Conservation (phyloP, 2,888 invertebrate species). For the Sepioteuthis lessoniana region DNA sequence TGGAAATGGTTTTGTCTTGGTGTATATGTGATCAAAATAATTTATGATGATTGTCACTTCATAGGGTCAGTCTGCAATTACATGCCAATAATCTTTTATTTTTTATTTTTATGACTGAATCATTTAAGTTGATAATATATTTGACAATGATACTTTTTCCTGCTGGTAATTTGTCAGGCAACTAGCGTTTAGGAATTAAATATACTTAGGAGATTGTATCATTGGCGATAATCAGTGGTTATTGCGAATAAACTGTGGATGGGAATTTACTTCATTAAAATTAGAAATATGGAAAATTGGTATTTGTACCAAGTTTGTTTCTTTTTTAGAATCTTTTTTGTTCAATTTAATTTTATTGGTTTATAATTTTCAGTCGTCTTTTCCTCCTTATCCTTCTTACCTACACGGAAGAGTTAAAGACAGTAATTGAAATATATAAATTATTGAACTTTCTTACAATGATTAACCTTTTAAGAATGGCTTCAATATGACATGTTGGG, state of each 20-base stretch:
- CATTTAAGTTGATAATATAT: not conserved
- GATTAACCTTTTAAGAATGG: not conserved
- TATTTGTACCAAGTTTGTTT: not conserved
- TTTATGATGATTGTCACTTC: not conserved
- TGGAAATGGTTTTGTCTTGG: not conserved
- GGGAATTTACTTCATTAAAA: not conserved
- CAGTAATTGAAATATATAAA: not conserved
- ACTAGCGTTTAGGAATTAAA: not conserved
- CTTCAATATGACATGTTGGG: not conserved
- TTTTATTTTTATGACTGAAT: not conserved
- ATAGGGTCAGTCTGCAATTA: conserved; percentile 4
- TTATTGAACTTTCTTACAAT: not conserved
- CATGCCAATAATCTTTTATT: not conserved
- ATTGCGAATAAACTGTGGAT: not conserved
- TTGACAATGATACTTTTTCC: not conserved
- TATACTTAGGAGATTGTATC: not conserved
- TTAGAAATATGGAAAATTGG: not conserved
- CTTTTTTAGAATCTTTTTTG: not conserved
- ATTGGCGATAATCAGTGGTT: not conserved
- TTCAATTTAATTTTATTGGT: not conserved
- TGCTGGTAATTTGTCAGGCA: not conserved
- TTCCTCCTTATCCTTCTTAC: not conserved
- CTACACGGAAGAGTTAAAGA: not conserved
- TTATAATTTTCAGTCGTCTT: not conserved
- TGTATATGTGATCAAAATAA: not conserved